Evolutionary conservation across 2,888 invertebrate genomes (phyloP).

Genomic region (Hoplodrina blanda): DNA sequence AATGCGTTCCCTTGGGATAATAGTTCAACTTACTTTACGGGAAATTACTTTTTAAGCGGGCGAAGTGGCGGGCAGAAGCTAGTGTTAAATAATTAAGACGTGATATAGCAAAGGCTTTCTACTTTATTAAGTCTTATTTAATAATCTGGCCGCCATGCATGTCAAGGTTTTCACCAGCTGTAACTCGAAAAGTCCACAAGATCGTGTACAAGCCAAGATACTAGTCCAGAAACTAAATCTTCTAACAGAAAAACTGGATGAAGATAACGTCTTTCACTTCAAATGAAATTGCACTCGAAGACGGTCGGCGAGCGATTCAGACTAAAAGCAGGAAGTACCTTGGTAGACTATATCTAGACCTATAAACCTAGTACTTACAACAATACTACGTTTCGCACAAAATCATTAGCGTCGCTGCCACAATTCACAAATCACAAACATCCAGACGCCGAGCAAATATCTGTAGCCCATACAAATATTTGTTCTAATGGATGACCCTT

Average conservation of each 20-base stretch:
- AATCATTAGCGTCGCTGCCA: slow-evolving; percentile 19
- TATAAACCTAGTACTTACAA: slow-evolving; percentile 2
- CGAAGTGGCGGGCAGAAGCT: too few species aligned
- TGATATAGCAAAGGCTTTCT: too few species aligned
- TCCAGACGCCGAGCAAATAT: slow-evolving; percentile 38
- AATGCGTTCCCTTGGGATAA: too few species aligned
- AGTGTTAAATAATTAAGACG: too few species aligned
- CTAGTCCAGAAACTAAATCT: background rate
- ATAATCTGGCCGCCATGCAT: too few species aligned
- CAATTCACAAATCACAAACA: slow-evolving; percentile 24
- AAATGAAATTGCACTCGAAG: slow-evolving; percentile 1
- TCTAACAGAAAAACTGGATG: background rate
- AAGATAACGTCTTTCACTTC: background rate
- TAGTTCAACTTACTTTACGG: too few species aligned
- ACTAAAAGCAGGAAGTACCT: background rate
- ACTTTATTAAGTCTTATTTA: too few species aligned
- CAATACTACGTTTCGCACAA: slow-evolving; percentile 1
- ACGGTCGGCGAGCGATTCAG: background rate
- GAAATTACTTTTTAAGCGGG: too few species aligned
- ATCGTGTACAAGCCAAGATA: too few species aligned
- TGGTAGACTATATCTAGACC: background rate
- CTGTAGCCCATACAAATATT: slow-evolving; percentile 38
- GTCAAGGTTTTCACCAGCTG: too few species aligned
- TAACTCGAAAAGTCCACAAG: too few species aligned
- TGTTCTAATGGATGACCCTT: slow-evolving; percentile 26